phyloP scores from a whole-genome alignment of 2,888 invertebrate species.

The Lordiphosa fenestrarum region DNA sequence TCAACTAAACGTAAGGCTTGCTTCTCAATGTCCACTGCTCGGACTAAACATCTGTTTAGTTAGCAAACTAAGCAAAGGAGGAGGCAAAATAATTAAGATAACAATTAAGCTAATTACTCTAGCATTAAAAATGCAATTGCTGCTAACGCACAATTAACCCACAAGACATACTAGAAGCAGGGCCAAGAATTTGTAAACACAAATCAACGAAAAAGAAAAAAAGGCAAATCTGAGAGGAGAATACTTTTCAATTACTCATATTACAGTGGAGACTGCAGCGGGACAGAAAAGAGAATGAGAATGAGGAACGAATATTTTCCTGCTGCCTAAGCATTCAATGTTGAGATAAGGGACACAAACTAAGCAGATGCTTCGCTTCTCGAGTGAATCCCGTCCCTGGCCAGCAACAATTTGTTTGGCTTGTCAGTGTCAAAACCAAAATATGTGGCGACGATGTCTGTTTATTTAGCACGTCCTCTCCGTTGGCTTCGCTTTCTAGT shows the following conservation, averaged over 20 bases:
- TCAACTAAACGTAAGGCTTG: too few species aligned
- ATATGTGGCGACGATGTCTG: constrained; percentile 52
- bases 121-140: constrained; percentile 49
- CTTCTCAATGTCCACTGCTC: too few species aligned
- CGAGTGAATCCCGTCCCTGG: not conserved
- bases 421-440: constrained; percentile 56
- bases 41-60: constrained; percentile 13
- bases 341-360: not conserved
- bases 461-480: constrained; percentile 36
- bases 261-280: constrained; percentile 25
- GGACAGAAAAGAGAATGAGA: constrained; percentile 1
- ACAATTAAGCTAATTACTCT: constrained; percentile 68
- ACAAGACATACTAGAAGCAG: constrained; percentile 5
- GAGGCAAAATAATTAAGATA: constrained; percentile 54
- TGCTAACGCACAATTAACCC: constrained; percentile 50
- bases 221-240: constrained; percentile 18
- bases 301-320: constrained; percentile 8
- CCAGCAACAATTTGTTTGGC: constrained; percentile 66
- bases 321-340: not conserved
- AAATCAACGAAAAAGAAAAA: not conserved
- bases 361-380: constrained; percentile 1
- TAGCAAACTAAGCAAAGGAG: constrained; percentile 25
- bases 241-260: constrained; percentile 39
- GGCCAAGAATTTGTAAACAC: constrained; percentile 26
- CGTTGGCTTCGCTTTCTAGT: constrained; percentile 7